These are phyloP conservation scores for Lagria hirta DNA, from an alignment of 2,888 invertebrate species.

Conservation along the genomic window DNA sequence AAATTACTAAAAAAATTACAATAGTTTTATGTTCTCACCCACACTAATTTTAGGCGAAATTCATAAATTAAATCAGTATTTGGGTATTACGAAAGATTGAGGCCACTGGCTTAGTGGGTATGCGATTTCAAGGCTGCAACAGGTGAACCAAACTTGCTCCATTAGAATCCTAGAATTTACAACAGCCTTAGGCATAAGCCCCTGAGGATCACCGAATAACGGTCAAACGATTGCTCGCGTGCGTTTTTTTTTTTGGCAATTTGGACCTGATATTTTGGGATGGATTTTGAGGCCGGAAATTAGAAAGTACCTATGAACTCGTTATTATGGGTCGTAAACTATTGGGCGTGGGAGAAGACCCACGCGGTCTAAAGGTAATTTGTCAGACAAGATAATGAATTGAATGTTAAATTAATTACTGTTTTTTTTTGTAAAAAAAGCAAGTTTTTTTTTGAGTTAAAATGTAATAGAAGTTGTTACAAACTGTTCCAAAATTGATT, in stretches of 20 bases:
- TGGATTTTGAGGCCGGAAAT: constrained; percentile 12
- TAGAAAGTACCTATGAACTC: constrained; percentile 10
- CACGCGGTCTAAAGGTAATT: constrained; percentile 6
- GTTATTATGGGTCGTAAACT: constrained; percentile 6
- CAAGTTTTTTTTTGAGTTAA: too few relatives aligned
- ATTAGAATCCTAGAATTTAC: too few relatives aligned
- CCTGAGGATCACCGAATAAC: constrained; percentile 19
- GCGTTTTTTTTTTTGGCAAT: too few relatives aligned
- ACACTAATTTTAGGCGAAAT: too few relatives aligned
- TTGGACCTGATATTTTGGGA: constrained; percentile 6
- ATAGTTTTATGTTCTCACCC: too few relatives aligned
- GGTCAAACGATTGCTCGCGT: too few relatives aligned
- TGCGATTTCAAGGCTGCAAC: constrained; percentile 22
- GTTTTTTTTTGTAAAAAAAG: too few relatives aligned
- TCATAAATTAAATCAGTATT: too few relatives aligned
- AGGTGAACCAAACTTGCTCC: constrained; percentile 24
- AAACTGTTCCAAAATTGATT: too few relatives aligned
- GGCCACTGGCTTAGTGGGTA: constrained; percentile 25
- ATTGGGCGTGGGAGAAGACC: constrained; percentile 7
- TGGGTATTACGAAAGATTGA: constrained; percentile 14
- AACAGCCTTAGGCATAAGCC: constrained; percentile 9
- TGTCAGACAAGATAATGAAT: constrained; percentile 1
- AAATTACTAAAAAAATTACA: too few relatives aligned
- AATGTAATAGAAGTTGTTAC: too few relatives aligned
- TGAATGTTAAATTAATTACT: too few relatives aligned